Evolutionary conservation across 1,140 invertebrate species (phyloP).

Genomic region (Pogonus chalceus): DNA sequence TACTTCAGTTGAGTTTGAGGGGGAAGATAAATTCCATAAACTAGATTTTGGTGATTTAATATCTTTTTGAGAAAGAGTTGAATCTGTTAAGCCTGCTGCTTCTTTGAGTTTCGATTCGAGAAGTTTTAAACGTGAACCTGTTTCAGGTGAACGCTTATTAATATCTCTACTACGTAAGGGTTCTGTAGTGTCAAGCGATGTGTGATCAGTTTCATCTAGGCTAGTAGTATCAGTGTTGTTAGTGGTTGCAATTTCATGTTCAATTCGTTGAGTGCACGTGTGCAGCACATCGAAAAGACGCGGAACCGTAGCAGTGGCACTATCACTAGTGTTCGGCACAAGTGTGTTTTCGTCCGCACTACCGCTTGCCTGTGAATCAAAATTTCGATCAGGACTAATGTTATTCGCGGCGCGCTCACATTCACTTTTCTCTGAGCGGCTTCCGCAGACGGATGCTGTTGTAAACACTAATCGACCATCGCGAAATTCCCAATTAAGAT

Average conservation of each 20-base stretch:
- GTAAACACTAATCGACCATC: conserved; percentile 27
- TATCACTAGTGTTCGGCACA: neutral
- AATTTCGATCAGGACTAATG: neutral
- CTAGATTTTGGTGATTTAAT: neutral
- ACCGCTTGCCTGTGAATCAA: neutral
- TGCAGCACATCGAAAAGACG: neutral
- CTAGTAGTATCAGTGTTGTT: conserved; percentile 4
- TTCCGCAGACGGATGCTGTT: conserved; percentile 15
- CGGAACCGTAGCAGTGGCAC: neutral
- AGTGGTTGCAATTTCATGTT: conserved; percentile 1
- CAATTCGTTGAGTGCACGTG: neutral
- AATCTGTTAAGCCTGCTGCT: conserved; percentile 23
- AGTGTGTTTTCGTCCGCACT: neutral
- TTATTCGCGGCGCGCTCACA: conserved; percentile 6
- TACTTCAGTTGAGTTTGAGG: neutral
- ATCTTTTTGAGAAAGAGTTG: conserved; percentile 8
- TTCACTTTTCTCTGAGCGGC: neutral
- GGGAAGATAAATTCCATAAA: neutral
- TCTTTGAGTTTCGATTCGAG: conserved; percentile 27
- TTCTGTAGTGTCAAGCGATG: neutral
- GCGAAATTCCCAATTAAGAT: conserved; percentile 24
- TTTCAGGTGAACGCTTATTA: conserved; percentile 22
- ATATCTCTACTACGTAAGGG: conserved; percentile 21
- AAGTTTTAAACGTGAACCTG: conserved; percentile 22
- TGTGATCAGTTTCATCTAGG: conserved; percentile 7